These are phyloP conservation scores for Babyrousa celebensis DNA, from an alignment of 2,797 vertebrate species.

Conservation along the genomic window DNA sequence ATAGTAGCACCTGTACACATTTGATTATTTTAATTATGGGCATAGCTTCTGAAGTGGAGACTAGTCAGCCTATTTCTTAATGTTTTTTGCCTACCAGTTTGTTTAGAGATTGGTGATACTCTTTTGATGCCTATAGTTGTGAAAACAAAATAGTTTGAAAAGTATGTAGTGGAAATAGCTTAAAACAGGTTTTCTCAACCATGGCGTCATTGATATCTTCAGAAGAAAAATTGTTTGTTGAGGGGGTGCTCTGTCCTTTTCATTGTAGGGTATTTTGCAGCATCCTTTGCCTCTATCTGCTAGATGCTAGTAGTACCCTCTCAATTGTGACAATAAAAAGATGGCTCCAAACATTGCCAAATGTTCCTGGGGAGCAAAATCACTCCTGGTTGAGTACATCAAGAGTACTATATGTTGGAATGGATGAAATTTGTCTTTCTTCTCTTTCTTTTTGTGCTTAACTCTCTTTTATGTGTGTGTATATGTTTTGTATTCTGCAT, in stretches of 20 bases:
- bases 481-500: neutral
- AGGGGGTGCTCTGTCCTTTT: neutral
- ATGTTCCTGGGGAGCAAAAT: neutral
- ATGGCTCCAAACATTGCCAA: neutral
- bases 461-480: neutral
- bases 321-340: neutral
- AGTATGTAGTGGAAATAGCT: neutral
- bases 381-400: neutral
- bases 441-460: neutral
- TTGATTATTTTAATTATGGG: neutral
- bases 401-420: neutral
- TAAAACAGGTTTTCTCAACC: neutral
- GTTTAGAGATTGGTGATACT: neutral
- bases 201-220: neutral
- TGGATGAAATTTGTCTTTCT: neutral
- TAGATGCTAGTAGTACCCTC: neutral
- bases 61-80: neutral
- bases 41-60: neutral
- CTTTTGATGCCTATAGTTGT: neutral
- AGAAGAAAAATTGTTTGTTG: neutral
- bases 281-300: neutral
- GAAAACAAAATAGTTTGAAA: conserved; percentile 20
- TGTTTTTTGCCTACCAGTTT: neutral
- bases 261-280: neutral
- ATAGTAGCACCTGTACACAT: neutral